A percentile compares a stretch with the other conserved stretches of the same genome.
Conservation (phyloP, 1,140 invertebrate genomes). For the Drosophila leontia region DNA sequence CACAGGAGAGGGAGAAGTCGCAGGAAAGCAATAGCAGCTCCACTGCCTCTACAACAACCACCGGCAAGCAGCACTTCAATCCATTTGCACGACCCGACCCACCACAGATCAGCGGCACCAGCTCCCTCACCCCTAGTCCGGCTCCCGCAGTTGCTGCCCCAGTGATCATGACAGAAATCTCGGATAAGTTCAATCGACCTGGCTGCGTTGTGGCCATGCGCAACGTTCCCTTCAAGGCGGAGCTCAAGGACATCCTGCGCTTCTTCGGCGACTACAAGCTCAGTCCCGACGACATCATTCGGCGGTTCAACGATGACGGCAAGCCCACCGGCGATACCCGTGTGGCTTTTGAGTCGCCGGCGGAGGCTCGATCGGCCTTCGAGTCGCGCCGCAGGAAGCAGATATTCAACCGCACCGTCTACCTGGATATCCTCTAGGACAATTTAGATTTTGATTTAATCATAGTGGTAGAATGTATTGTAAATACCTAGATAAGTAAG, state of each 20-base stretch:
- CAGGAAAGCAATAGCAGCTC: constrained; percentile 36
- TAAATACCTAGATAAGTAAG: constrained; percentile 31
- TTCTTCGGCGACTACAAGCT: constrained; percentile 93
- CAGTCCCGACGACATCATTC: constrained; percentile 91
- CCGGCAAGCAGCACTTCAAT: constrained; percentile 62
- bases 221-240: constrained; percentile 94
- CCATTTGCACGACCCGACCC: constrained; percentile 56
- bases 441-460: neutral
- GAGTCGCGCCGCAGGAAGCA: constrained; percentile 78
- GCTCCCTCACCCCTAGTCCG: constrained; percentile 11
- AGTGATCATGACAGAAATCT: constrained; percentile 52
- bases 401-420: constrained; percentile 80
- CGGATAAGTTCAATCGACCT: constrained; percentile 90
- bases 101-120: neutral
- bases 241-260: constrained; percentile 93
- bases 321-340: constrained; percentile 95
- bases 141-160: neutral
- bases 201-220: constrained; percentile 93
- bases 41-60: constrained; percentile 4
- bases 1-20: constrained; percentile 10
- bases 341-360: constrained; percentile 91
- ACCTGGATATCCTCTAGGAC: constrained; percentile 73
- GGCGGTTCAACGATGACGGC: constrained; percentile 93
- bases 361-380: constrained; percentile 91
- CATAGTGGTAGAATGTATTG: constrained; percentile 21